Conservation (phyloP, 1,140 invertebrate genomes). For the Diachasma alloeum region DNA sequence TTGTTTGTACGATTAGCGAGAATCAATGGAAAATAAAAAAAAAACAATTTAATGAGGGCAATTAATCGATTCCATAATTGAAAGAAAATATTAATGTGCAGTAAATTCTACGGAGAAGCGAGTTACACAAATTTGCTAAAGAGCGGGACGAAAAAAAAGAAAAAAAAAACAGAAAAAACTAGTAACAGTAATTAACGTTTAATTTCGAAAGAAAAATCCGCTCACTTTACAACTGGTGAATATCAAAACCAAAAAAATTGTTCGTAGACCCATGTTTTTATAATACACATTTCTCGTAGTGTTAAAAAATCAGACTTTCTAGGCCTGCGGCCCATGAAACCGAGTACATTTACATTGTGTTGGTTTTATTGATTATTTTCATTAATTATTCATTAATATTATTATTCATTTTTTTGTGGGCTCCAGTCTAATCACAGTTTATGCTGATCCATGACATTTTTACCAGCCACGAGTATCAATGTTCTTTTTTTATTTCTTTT, state of each 20-base stretch:
- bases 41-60: constrained; percentile 39
- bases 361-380: constrained; percentile 24
- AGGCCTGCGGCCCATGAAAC: constrained; percentile 57
- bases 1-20: constrained; percentile 17
- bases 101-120: constrained; percentile 11
- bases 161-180: constrained; percentile 33
- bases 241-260: constrained; percentile 51
- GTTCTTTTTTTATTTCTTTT: not conserved
- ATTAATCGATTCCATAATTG: constrained; percentile 3
- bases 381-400: constrained; percentile 22
- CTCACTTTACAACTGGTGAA: constrained; percentile 58
- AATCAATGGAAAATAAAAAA: constrained; percentile 24
- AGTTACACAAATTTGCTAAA: constrained; percentile 11
- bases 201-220: constrained; percentile 55
- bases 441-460: constrained; percentile 46
- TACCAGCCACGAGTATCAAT: constrained; percentile 19
- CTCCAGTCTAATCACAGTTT: constrained; percentile 56
- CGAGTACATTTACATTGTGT: constrained; percentile 51
- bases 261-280: constrained; percentile 58
- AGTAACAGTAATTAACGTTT: constrained; percentile 65
- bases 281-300: constrained; percentile 61
- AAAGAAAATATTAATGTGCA: not conserved
- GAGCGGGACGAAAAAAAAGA: constrained; percentile 1
- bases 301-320: constrained; percentile 66
- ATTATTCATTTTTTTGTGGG: constrained; percentile 40